Conservation (phyloP, 2,888 invertebrate species). For the Ophonus ardosiacus region DNA sequence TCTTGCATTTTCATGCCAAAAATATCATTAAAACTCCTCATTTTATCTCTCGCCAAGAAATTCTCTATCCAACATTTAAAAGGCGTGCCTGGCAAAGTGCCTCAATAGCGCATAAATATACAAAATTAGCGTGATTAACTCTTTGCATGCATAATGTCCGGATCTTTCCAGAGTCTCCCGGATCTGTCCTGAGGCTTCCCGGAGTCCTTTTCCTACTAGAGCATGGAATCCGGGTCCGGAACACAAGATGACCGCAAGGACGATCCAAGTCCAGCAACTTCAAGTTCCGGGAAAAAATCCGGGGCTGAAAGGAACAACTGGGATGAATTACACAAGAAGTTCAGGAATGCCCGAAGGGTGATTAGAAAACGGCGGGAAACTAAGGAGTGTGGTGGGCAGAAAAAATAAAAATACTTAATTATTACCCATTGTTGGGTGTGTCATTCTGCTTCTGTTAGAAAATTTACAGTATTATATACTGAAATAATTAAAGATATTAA, state of each 20-base stretch:
- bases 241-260: constrained; percentile 28
- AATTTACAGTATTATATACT: no score
- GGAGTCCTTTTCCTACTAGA: background rate
- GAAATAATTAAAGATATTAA: no score
- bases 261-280: constrained; percentile 28
- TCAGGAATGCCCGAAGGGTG: background rate
- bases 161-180: no score
- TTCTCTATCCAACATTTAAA: background rate
- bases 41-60: no score
- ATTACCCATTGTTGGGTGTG: no score
- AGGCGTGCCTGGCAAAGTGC: constrained; percentile 7
- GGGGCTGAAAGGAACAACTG: constrained; percentile 26
- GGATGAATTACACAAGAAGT: constrained; percentile 23
- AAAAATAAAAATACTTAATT: no score
- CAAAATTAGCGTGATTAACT: constrained; percentile 37
- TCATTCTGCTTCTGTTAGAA: no score
- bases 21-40: no score
- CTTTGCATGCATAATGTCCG: constrained; percentile 4
- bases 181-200: no score
- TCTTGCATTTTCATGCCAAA: no score
- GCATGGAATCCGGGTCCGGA: background rate
- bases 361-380: background rate
- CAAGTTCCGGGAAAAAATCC: constrained; percentile 8
- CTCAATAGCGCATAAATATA: constrained; percentile 38
- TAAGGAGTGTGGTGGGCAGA: no score